phyloP scores from a whole-genome alignment of 2,797 vertebrate genomes.

The Tokudaia muenninki region DNA sequence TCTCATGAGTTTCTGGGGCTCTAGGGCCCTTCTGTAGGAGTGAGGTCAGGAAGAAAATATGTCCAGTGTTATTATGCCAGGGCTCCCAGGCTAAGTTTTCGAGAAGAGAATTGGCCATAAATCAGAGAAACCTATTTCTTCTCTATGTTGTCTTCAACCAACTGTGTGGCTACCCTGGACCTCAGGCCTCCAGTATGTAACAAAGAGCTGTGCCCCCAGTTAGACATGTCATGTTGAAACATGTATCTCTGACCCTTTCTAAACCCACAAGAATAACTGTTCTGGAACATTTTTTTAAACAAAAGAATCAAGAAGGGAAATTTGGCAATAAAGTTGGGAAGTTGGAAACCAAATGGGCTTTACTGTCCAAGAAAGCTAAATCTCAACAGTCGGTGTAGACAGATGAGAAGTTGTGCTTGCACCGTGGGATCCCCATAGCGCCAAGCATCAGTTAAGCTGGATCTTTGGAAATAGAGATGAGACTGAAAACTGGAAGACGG shows the following conservation, averaged over 20 bases:
- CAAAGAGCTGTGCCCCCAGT: background rate
- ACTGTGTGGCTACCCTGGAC: background rate
- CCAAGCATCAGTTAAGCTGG: background rate
- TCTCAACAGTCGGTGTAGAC: background rate
- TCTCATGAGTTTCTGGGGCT: background rate
- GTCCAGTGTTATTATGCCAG: background rate
- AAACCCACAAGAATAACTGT: constrained; percentile 23
- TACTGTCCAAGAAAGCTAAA: constrained; percentile 19
- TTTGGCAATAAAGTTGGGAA: constrained; percentile 40
- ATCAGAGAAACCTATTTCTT: background rate
- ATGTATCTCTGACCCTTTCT: constrained; percentile 22
- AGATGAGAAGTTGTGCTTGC: background rate
- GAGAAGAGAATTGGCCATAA: background rate
- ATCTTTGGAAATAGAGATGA: background rate
- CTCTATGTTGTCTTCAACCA: background rate
- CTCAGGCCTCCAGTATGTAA: background rate
- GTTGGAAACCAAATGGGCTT: constrained; percentile 6
- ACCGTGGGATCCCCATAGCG: background rate
- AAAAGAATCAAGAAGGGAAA: background rate
- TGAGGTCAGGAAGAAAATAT: constrained; percentile 24
- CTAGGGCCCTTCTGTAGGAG: background rate
- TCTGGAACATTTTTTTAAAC: background rate
- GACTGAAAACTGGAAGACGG: background rate
- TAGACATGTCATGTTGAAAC: background rate
- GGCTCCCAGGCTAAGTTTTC: background rate